Evolutionary conservation across 2,888 invertebrate species (phyloP).

Genomic region (Drosophila anceps): DNA sequence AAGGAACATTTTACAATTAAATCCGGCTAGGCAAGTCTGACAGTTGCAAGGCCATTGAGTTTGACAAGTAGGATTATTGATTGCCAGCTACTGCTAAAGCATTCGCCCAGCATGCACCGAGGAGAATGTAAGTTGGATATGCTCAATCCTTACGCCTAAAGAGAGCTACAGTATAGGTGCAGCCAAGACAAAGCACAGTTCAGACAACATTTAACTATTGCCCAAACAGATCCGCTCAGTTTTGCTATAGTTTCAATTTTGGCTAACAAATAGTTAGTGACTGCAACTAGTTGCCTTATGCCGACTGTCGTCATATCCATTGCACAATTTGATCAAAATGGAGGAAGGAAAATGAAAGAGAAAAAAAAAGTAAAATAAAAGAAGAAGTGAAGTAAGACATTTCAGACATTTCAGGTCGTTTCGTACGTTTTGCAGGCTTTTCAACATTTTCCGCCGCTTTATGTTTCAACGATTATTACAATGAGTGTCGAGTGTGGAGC

Average conservation of each 20-base stretch:
- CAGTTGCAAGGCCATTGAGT: slow-evolving; percentile 4
- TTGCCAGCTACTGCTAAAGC: not conserved
- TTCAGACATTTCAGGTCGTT: slow-evolving; percentile 49
- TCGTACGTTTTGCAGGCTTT: slow-evolving; percentile 60
- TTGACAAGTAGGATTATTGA: not conserved
- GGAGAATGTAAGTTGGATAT: not conserved
- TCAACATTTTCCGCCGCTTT: slow-evolving; percentile 74
- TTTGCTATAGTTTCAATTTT: not conserved
- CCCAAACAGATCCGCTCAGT: not conserved
- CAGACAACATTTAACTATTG: not conserved
- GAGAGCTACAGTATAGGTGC: not conserved
- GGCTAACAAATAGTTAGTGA: slow-evolving; percentile 11
- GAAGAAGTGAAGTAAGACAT: slow-evolving; percentile 65
- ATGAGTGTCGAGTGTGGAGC: slow-evolving; percentile 54
- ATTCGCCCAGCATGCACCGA: not conserved
- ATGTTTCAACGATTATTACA: slow-evolving; percentile 77
- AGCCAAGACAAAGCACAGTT: not conserved
- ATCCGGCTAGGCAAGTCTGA: not conserved
- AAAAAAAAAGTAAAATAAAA: slow-evolving; percentile 1
- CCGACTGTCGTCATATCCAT: slow-evolving; percentile 59
- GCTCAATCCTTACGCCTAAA: not conserved
- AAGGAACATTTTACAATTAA: slow-evolving; percentile 4
- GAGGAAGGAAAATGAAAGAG: not conserved
- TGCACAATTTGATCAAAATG: slow-evolving; percentile 61
- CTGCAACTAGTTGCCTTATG: slow-evolving; percentile 19